These are phyloP conservation scores for Nipponia nippon DNA, from an alignment of 2,113 vertebrate genomes.

Conservation along the genomic window DNA sequence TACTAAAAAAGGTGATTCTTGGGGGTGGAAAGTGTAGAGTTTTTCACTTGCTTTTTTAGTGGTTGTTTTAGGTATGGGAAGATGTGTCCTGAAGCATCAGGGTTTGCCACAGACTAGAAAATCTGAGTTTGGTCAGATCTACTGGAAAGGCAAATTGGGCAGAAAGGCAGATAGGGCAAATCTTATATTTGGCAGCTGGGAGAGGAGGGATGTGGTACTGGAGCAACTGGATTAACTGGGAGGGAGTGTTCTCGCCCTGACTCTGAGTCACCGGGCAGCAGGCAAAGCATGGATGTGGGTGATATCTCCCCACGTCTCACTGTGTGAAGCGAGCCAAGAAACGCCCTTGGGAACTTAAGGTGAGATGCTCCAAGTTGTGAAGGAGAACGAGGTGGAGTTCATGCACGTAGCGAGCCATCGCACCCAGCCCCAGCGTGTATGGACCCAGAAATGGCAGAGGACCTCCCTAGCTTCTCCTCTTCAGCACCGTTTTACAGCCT, in stretches of 20 bases:
- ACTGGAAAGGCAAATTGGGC: not conserved
- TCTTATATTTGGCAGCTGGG: not conserved
- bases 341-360: not conserved
- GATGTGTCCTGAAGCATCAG: not conserved
- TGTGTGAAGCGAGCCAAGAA: not conserved
- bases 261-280: not conserved
- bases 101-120: not conserved
- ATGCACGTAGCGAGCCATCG: rapidly evolving
- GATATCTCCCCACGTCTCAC: not conserved
- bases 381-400: not conserved
- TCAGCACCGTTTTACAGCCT: not conserved
- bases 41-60: not conserved
- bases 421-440: rapidly evolving
- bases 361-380: not conserved
- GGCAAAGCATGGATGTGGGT: not conserved
- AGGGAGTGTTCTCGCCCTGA: not conserved
- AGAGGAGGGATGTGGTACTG: not conserved
- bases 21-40: not conserved
- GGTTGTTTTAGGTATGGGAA: not conserved
- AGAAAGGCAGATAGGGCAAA: not conserved
- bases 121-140: not conserved
- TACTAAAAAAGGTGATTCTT: not conserved
- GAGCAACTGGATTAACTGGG: not conserved
- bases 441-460: not conserved
- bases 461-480: not conserved